These are phyloP conservation scores for Microchrysa polita DNA, from an alignment of 2,888 invertebrate genomes.

Conservation along the genomic window DNA sequence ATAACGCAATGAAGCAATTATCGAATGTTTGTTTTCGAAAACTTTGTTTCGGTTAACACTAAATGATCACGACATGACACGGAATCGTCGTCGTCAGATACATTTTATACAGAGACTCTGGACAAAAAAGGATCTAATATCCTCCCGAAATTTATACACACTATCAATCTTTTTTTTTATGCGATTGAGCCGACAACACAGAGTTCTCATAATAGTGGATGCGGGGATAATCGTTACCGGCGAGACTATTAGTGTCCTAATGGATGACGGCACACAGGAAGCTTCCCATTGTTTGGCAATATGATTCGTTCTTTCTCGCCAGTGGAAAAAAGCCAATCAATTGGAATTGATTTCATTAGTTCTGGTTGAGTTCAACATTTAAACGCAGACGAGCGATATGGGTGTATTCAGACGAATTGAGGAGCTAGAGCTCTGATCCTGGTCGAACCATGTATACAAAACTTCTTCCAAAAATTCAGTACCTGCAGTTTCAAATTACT, in stretches of 20 bases:
- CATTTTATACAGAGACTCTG: not conserved
- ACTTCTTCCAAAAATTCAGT: not conserved
- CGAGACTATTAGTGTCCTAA: conserved; percentile 30
- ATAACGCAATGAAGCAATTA: conserved; percentile 44
- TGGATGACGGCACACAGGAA: conserved; percentile 39
- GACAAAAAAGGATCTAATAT: not conserved
- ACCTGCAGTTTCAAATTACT: conserved; percentile 27
- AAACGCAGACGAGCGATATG: conserved; percentile 12
- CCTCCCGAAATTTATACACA: conserved; percentile 15
- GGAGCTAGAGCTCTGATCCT: too few relatives aligned
- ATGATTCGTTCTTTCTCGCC: not conserved
- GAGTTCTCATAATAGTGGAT: not conserved
- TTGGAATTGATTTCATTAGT: conserved; percentile 42
- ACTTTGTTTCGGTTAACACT: conserved; percentile 41
- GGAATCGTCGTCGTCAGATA: conserved; percentile 1
- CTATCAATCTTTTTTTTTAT: conserved; percentile 30
- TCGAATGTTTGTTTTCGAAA: conserved; percentile 39
- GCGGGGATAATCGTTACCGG: conserved; percentile 12
- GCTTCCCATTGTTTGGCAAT: conserved; percentile 24
- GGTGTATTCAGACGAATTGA: conserved; percentile 4
- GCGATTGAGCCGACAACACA: conserved; percentile 28
- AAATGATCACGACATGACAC: conserved; percentile 25
- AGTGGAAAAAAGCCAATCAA: conserved; percentile 28
- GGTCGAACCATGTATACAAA: not conserved
- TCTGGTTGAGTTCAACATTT: conserved; percentile 27